Evolutionary conservation across 1,140 invertebrate species (phyloP).

Genomic region (Temnothorax longispinosus): DNA sequence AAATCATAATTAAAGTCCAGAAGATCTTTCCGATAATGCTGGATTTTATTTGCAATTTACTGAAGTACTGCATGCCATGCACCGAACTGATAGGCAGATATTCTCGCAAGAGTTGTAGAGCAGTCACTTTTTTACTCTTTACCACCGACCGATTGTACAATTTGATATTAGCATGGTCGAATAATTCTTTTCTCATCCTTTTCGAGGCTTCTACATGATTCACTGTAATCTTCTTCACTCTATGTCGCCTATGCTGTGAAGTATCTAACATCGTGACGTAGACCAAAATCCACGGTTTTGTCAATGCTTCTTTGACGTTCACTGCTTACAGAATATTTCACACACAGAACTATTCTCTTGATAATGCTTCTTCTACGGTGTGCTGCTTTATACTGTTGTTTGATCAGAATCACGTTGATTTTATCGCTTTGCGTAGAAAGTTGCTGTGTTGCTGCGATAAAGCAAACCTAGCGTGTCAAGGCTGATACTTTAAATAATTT

Average conservation of each 20-base stretch:
- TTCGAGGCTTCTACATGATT: background rate
- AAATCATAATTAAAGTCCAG: slow-evolving; percentile 59
- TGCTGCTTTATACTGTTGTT: slow-evolving; percentile 27
- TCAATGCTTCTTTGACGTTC: background rate
- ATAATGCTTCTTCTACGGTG: slow-evolving; percentile 25
- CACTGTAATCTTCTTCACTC: slow-evolving; percentile 20
- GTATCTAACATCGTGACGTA: background rate
- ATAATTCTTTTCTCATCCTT: background rate
- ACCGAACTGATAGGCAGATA: slow-evolving; percentile 56
- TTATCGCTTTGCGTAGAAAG: background rate
- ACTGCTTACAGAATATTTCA: background rate
- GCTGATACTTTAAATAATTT: slow-evolving; percentile 31
- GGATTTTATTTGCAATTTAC: slow-evolving; percentile 35
- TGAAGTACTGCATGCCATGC: slow-evolving; percentile 70
- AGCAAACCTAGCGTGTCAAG: slow-evolving; percentile 32
- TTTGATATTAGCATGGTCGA: background rate
- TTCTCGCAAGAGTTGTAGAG: slow-evolving; percentile 22
- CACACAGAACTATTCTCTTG: background rate
- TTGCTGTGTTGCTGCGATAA: slow-evolving; percentile 3
- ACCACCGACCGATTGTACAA: background rate
- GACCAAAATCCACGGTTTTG: background rate
- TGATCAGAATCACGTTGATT: slow-evolving; percentile 25
- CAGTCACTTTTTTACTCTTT: background rate
- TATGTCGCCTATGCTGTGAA: background rate
- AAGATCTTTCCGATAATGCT: slow-evolving; percentile 45